A percentile compares a stretch with the other conserved stretches of the same genome.
These are phyloP conservation scores for Cololabis saira DNA, from an alignment of 2,113 vertebrate genomes.

Conservation along the genomic window DNA sequence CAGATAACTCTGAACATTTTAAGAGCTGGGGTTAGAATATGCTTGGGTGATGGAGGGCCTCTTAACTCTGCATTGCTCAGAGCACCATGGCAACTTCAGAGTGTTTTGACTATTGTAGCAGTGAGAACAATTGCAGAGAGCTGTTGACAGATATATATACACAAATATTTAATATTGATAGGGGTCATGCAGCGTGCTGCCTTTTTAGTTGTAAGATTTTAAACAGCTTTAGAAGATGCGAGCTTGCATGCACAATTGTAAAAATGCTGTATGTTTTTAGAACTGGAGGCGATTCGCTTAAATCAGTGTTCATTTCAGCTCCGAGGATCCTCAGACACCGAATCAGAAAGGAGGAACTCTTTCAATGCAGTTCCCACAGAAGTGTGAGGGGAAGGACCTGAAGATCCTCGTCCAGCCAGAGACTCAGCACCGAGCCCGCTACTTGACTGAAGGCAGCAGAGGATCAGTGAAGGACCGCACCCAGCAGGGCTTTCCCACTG, in stretches of 20 bases:
- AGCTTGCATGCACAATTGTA: not conserved
- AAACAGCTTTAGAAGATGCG: not conserved
- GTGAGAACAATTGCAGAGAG: slow-evolving; percentile 7
- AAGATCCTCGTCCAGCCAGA: slow-evolving; percentile 97
- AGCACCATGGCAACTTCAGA: slow-evolving; percentile 51
- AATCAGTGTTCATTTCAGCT: slow-evolving; percentile 66
- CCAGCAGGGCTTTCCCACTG: slow-evolving; percentile 95
- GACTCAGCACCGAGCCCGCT: slow-evolving; percentile 95
- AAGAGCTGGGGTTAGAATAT: slow-evolving; percentile 56
- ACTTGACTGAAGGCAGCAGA: slow-evolving; percentile 97
- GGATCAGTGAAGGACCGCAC: slow-evolving; percentile 97
- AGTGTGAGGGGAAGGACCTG: slow-evolving; percentile 94
- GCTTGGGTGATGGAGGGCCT: slow-evolving; percentile 44
- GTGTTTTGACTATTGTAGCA: slow-evolving; percentile 17
- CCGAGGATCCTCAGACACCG: slow-evolving; percentile 68
- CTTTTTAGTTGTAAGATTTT: not conserved
- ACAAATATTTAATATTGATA: slow-evolving; percentile 1
- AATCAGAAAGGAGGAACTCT: slow-evolving; percentile 88
- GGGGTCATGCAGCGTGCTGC: not conserved
- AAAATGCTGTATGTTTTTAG: not conserved
- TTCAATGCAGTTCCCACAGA: slow-evolving; percentile 90
- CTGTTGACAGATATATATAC: slow-evolving; percentile 1
- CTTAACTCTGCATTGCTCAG: slow-evolving; percentile 52
- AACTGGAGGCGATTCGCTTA: slow-evolving; percentile 9
- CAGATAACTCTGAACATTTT: slow-evolving; percentile 60